Conservation (phyloP, 30 jellyfish, hydroid and myxozoan species). For the Cassiopea andromeda region DNA sequence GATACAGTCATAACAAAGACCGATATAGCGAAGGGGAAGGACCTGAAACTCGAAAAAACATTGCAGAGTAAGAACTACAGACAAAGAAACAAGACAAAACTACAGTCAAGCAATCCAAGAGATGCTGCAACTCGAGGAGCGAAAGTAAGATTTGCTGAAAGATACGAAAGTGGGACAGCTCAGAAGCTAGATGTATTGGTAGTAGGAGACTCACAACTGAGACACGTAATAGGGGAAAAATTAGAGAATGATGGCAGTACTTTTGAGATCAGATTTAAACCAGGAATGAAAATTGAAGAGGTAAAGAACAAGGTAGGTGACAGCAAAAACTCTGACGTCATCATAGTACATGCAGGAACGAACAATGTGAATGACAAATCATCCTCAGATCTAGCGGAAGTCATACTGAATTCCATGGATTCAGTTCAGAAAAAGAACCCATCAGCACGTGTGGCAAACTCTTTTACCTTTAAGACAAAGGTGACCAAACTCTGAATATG, state of each 20-base stretch:
- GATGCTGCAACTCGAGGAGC: no score
- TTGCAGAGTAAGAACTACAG: no score
- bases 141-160: no score
- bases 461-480: background rate
- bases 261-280: background rate
- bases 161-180: no score
- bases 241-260: background rate
- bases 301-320: background rate
- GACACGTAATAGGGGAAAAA: background rate
- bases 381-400: background rate
- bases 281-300: background rate
- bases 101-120: no score
- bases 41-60: no score
- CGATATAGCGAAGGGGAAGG: no score
- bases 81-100: no score
- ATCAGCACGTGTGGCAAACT: background rate
- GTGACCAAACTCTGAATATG: no score
- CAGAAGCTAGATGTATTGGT: no score
- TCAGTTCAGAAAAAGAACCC: background rate
- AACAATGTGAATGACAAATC: background rate
- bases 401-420: background rate
- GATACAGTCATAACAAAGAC: no score
- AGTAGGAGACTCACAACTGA: background rate
- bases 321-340: background rate
- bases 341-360: background rate